Percentiles rank a stretch among this genome's conserved stretches.
Conservation (phyloP, 2,888 invertebrate genomes). For the Trisateles emortualis region DNA sequence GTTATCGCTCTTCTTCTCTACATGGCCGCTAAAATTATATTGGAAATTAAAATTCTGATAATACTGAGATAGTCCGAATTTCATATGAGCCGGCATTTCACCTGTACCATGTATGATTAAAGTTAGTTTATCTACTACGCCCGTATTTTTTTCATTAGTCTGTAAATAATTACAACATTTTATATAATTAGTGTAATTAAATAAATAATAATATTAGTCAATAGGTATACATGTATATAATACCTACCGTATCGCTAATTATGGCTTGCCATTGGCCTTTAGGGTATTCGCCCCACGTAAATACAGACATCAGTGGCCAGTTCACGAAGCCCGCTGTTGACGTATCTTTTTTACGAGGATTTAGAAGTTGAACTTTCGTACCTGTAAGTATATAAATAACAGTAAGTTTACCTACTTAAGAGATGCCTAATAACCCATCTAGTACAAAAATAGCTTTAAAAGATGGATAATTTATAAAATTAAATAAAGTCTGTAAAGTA, state of each 20-base stretch:
- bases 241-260: constrained; percentile 78
- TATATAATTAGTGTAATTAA: background rate
- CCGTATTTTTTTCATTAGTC: constrained; percentile 82
- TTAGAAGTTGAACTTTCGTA: constrained; percentile 90
- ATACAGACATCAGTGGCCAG: constrained; percentile 96
- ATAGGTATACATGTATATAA: background rate
- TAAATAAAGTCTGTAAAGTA: background rate
- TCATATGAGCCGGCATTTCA: constrained; percentile 88
- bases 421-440: too few species aligned
- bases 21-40: constrained; percentile 51
- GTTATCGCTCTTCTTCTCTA: constrained; percentile 28
- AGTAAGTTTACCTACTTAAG: too few species aligned
- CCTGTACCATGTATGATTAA: constrained; percentile 91
- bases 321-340: constrained; percentile 91
- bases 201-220: too few species aligned
- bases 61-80: constrained; percentile 83
- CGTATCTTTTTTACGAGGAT: constrained; percentile 89
- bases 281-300: constrained; percentile 96
- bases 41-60: constrained; percentile 78
- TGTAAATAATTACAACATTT: constrained; percentile 40
- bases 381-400: constrained; percentile 74
- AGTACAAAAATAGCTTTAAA: background rate
- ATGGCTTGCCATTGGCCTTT: constrained; percentile 89
- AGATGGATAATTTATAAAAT: background rate
- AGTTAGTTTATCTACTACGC: constrained; percentile 86